Conservation (phyloP, 1,140 invertebrate genomes). For the Araneus ventricosus region DNA sequence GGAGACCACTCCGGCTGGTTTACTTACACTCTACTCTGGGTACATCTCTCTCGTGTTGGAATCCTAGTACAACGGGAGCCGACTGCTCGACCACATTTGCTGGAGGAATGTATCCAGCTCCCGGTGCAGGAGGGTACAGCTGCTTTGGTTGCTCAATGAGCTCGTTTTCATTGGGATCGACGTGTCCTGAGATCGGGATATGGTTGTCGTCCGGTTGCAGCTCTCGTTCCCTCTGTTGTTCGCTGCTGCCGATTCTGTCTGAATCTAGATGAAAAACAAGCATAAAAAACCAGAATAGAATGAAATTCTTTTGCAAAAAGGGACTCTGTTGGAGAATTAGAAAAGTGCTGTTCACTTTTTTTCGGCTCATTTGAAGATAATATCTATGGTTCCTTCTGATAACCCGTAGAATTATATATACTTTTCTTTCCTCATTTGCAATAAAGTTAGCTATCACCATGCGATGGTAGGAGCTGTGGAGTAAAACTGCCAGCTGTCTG, state of each 20-base stretch:
- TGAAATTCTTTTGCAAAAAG: too few relatives aligned
- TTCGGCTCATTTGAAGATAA: too few relatives aligned
- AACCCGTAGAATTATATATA: too few relatives aligned
- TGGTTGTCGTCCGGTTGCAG: not conserved
- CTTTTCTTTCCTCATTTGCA: too few relatives aligned
- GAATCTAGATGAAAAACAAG: slow-evolving; percentile 23
- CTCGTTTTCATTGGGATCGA: slow-evolving; percentile 56
- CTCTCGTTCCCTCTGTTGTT: slow-evolving; percentile 8
- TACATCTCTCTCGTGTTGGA: slow-evolving; percentile 70
- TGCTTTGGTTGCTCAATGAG: slow-evolving; percentile 64
- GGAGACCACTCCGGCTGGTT: too few relatives aligned
- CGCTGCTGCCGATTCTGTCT: not conserved
- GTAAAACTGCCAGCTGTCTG: too few relatives aligned
- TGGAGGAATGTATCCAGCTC: slow-evolving; percentile 63
- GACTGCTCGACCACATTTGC: slow-evolving; percentile 32
- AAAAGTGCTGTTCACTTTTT: too few relatives aligned
- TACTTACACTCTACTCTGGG: slow-evolving; percentile 73
- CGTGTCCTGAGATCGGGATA: not conserved
- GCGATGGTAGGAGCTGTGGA: too few relatives aligned
- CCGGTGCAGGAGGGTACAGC: slow-evolving; percentile 51
- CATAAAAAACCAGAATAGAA: too few relatives aligned
- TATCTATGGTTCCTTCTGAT: too few relatives aligned
- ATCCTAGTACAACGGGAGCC: slow-evolving; percentile 22
- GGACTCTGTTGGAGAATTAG: too few relatives aligned
- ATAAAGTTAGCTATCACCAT: too few relatives aligned